Base-by-base conservation (phyloP, 2,888 invertebrate genomes). In the Limnephilus marmoratus region DNA sequence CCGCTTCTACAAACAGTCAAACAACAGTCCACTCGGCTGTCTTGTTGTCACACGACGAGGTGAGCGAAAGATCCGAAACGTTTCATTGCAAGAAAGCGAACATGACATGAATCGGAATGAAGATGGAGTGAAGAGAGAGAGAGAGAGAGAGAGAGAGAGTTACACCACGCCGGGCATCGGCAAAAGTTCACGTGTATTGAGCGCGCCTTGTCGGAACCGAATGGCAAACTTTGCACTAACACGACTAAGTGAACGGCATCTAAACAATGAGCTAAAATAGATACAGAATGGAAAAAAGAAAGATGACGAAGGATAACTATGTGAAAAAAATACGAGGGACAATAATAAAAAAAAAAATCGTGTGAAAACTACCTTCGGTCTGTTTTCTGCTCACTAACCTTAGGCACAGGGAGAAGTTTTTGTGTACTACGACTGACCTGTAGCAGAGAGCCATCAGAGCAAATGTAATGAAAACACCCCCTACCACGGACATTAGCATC, bases 361-460 rank as follows among this genome's bases (percentile, higher is more conserved):
- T 94, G 94, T 94, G 96, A 96, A 96, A 96, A 97, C 97, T 97
- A 97, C 97, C 97, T 96, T 96, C 97, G 97, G 97, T 96, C 96
- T 96, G 97, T 97, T 97, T 97, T 97, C 98, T 98, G 98, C 98
- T 97, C 98, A 98, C 98, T 98, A 98, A 98, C 98, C 98, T 98
- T 98, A 98, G 98, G 98, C 98, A 98, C 97, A 98, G 98, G 98
- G 98, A 98, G 98, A 98, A 98, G 98, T 98, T 98, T 98, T 98
- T 98, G 98, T 98, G 98, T 98, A 98, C 98, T 98, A 98, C 98
- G 97, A 98, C 98, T 98, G 98, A 98, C 98, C 99, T 98, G 98
- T 99, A 99, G 98, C 99, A 99, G 97, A 99, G 98, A 97, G 99
- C 99, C 98, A 99, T 98, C 97, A 98, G 98, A 97, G 99, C 98